Base-by-base conservation (phyloP, 2,797 vertebrate species). In the Acrossocheilus wenchowensis region DNA sequence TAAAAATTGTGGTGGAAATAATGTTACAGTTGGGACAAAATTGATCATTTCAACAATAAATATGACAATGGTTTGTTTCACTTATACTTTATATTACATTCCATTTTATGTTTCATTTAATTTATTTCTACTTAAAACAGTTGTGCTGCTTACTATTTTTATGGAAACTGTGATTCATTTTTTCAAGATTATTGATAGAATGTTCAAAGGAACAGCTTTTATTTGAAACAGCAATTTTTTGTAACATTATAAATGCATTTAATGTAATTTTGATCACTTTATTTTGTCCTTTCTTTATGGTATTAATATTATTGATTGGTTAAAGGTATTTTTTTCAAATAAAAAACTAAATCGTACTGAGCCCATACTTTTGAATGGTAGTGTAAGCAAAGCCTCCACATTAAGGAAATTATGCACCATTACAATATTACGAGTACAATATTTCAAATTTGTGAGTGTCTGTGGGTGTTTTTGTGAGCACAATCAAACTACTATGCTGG, bases 401-500 rank as follows among this genome's bases (percentile, higher is more conserved):
- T 60, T 41, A 39, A n/a, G 21, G 54, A 68, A 78, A 78, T 78
- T 0, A 43, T 62, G 57, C 64, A 30, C 78, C 4, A 30, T 45
- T 43, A 43, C 7, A 79, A 17, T 79, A n/a, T 79, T 62, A 62
- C 2, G 9, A 30, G 77, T 43, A 17, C 14, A 39, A 41, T 78
- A 60, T 78, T n/a, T 62, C 7, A 19, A 10, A 43, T 43, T 19
- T n/a, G 26, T 73, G 39, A 30, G 14, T 6, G 5, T 71, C 14
- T 85, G 64, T 79, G 23, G 17, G 48, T 60, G 48, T 78, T 36
- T 36, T 71, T 52, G n/a, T 26, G 19, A 81, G 57, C 34, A 26
- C 23, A 66, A 41, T 43, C 5, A 48, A 41, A 69, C 21, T 66
- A 23, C 3, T 64, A 30, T 39, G 19, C 57, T 50, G 5, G n/a